Base-by-base conservation (phyloP, 1,140 invertebrate genomes). In the Drosophila pachea region DNA sequence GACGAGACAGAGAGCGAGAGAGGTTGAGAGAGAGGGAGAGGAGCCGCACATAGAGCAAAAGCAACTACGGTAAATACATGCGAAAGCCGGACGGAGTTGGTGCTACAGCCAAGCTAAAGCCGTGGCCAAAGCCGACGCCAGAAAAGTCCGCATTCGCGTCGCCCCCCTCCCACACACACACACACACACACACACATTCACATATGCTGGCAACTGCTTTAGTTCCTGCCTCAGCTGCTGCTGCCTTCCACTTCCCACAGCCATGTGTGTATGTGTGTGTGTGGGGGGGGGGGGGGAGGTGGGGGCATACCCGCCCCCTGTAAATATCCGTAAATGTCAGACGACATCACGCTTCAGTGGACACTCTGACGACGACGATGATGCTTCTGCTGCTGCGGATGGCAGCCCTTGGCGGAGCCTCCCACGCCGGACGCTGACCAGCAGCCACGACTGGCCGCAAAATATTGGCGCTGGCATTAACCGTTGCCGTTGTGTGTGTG, bases 291-390 rank as follows among this genome's bases (percentile, higher is more conserved):
- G n/a, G n/a, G n/a, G n/a, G n/a, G n/a, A n/a, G n/a, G n/a, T n/a
- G n/a, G n/a, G 43, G 12, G 12, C 36, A 29, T 35, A 35, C 38
- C 32, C 55, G 29, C 38, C 40, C 42, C 12, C 31, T 45, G 43
- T 52, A 54, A 48, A 72, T 84, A 84, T 84, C 72, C 79, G 66
- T 87, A 75, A 79, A 87, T 87, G 84, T 87, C 86, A 88, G 86
- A 87, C 86, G 86, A 86, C 86, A 87, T 82, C 86, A 88, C 86
- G 86, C 86, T 87, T 77, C 86, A 87, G 68, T 87, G 67, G 69
- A 75, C 84, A 75, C 68, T 50, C 54, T 68, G 62, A 82, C 73
- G 52, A 58, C 40, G 36, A 7, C 14, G 40, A 52, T 12, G 36
- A 16, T 12, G 48, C 65, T 12, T 35, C 48, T 47, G 61, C n/a